These are phyloP conservation scores for Grammomys surdaster DNA, from an alignment of 2,113 vertebrate species.

Conservation along the genomic window DNA sequence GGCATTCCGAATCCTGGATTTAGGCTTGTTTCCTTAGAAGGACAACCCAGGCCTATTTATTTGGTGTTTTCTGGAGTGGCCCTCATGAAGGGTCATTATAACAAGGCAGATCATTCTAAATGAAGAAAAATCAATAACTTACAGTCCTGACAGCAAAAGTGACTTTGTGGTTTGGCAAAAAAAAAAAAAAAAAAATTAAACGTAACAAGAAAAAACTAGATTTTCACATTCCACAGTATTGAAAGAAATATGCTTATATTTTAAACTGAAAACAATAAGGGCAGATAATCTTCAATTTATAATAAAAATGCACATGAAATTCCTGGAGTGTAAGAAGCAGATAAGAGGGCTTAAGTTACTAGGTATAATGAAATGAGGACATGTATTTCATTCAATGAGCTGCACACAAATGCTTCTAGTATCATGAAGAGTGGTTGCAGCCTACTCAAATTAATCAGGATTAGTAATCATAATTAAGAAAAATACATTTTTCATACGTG, in stretches of 20 bases:
- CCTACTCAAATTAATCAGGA: not conserved
- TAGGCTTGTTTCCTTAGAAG: slow-evolving; percentile 40
- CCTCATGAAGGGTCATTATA: slow-evolving; percentile 32
- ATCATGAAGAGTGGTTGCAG: not conserved
- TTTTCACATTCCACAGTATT: not conserved
- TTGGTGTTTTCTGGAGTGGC: slow-evolving; percentile 1
- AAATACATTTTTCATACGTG: not conserved
- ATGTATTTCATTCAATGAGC: not conserved
- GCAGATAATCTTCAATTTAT: not conserved
- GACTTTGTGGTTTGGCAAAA: not conserved
- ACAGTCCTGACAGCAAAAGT: not conserved
- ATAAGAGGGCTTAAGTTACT: not conserved
- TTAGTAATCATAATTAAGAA: not conserved
- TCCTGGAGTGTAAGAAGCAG: not conserved
- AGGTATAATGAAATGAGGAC: too few species aligned
- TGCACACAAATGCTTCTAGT: not conserved
- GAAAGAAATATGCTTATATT: slow-evolving; percentile 12
- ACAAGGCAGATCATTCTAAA: slow-evolving; percentile 35
- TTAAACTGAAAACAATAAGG: not conserved
- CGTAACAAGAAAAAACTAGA: not conserved
- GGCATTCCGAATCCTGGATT: not conserved
- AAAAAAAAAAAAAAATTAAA: not conserved
- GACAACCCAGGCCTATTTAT: slow-evolving; percentile 11
- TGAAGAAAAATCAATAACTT: slow-evolving; percentile 36
- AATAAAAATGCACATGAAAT: not conserved